Percentiles rank a stretch among this genome's conserved stretches.
These are phyloP conservation scores for Atractosteus spatula DNA, from an alignment of 2,113 vertebrate genomes.

Conservation along the genomic window DNA sequence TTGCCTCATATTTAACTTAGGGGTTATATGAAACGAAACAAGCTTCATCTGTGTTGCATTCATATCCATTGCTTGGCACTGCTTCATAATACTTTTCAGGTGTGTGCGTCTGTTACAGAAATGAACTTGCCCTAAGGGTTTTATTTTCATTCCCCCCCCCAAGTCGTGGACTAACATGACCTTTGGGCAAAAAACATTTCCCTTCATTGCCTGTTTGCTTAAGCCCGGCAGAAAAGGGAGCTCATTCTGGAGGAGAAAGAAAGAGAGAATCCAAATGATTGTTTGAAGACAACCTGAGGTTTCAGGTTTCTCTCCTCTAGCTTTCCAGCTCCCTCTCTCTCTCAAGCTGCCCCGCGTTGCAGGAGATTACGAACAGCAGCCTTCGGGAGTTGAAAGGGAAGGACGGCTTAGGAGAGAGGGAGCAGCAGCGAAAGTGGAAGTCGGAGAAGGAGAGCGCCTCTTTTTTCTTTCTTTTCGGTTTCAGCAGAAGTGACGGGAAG, in stretches of 20 bases:
- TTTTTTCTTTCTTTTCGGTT: background rate
- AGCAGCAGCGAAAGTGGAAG: background rate
- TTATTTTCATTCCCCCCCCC: background rate
- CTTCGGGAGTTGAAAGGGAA: constrained; percentile 18
- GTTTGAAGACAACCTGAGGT: constrained; percentile 43
- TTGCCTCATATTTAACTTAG: too few relatives aligned
- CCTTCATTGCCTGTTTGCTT: background rate
- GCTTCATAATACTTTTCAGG: too few relatives aligned
- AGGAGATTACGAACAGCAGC: constrained; percentile 24
- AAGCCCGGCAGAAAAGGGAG: background rate
- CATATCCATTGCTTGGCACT: too few relatives aligned
- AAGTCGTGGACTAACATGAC: background rate
- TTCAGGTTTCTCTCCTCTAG: constrained; percentile 45
- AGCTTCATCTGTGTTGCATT: too few relatives aligned
- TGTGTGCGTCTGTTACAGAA: too few relatives aligned
- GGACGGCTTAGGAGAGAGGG: background rate
- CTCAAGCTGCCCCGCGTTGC: constrained; percentile 30
- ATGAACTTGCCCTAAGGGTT: background rate
- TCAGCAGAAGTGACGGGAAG: background rate
- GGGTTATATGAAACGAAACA: too few relatives aligned
- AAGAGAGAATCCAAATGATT: constrained; percentile 24
- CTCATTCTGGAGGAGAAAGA: background rate
- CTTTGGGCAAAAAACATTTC: background rate
- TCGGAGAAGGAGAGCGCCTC: constrained; percentile 15
- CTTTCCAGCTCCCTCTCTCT: constrained; percentile 2